Evolutionary conservation across 2,113 vertebrate genomes (phyloP).

Genomic region (Neomonachus schauinslandi): DNA sequence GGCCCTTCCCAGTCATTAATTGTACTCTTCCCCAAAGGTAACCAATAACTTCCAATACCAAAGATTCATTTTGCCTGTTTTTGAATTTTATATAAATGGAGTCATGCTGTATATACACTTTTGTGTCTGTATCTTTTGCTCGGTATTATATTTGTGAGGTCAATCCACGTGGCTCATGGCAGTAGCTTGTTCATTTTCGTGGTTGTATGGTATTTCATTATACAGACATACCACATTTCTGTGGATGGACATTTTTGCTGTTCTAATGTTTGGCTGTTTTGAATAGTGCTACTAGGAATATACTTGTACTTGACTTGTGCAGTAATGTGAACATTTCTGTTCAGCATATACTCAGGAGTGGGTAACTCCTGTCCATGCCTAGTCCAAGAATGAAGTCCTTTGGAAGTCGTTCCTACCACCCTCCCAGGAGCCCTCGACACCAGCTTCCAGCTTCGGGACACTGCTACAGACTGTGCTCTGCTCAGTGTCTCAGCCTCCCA

Average conservation of each 20-base stretch:
- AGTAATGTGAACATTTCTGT: neutral
- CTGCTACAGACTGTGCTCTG: neutral
- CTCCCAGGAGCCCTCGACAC: neutral
- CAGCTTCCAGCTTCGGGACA: neutral
- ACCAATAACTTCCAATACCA: neutral
- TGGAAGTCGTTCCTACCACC: neutral
- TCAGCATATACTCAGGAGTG: neutral
- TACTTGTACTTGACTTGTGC: conserved; percentile 7
- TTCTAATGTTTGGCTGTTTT: neutral
- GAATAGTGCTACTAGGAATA: neutral
- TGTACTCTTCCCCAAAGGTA: neutral
- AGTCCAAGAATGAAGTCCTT: neutral
- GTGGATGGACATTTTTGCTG: neutral
- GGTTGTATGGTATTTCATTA: neutral
- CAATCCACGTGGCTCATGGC: neutral
- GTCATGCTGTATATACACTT: neutral
- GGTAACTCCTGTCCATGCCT: neutral
- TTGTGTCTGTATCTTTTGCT: conserved; percentile 3
- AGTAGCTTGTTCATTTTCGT: neutral
- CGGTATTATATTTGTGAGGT: neutral
- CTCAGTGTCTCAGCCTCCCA: neutral
- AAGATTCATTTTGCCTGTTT: neutral
- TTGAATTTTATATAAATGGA: neutral
- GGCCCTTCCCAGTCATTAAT: neutral
- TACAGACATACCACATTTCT: neutral